Percentiles rank a stretch among this genome's conserved stretches.
These are phyloP conservation scores for Catharus bicknelli DNA, from an alignment of 2,113 vertebrate genomes.

Conservation along the genomic window DNA sequence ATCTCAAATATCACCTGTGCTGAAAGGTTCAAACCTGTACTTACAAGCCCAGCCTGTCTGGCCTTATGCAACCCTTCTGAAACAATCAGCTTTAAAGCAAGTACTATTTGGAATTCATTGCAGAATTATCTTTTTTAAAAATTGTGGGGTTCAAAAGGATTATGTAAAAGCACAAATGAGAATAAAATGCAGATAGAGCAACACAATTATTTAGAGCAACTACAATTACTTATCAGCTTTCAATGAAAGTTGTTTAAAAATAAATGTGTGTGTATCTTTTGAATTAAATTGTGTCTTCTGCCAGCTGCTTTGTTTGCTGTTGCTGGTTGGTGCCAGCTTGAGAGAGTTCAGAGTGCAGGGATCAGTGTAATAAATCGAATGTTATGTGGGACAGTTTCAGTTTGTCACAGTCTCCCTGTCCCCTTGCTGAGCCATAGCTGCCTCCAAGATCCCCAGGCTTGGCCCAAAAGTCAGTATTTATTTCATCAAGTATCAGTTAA, in stretches of 20 bases:
- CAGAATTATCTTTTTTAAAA: background rate
- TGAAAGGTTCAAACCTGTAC: background rate
- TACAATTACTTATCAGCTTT: background rate
- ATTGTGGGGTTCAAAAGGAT: fast-evolving
- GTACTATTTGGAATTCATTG: background rate
- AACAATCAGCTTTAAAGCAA: background rate
- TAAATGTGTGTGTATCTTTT: background rate
- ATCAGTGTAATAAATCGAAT: fast-evolving
- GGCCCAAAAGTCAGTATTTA: background rate
- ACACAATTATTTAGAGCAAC: background rate
- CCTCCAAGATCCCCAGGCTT: background rate
- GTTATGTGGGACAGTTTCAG: background rate
- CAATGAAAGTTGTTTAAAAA: background rate
- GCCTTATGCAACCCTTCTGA: background rate
- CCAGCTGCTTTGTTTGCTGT: background rate
- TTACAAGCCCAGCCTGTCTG: background rate
- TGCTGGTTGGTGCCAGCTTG: background rate
- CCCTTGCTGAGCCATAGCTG: background rate
- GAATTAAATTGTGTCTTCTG: background rate
- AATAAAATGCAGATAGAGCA: background rate
- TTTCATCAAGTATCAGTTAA: background rate
- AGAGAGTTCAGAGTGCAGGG: background rate
- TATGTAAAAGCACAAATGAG: background rate
- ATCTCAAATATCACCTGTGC: background rate
- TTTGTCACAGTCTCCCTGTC: background rate